Percentiles rank a stretch among this genome's conserved stretches.
Evolutionary conservation across 2,888 invertebrate genomes (phyloP).

Genomic region (Stenchaetothrips biformis): DNA sequence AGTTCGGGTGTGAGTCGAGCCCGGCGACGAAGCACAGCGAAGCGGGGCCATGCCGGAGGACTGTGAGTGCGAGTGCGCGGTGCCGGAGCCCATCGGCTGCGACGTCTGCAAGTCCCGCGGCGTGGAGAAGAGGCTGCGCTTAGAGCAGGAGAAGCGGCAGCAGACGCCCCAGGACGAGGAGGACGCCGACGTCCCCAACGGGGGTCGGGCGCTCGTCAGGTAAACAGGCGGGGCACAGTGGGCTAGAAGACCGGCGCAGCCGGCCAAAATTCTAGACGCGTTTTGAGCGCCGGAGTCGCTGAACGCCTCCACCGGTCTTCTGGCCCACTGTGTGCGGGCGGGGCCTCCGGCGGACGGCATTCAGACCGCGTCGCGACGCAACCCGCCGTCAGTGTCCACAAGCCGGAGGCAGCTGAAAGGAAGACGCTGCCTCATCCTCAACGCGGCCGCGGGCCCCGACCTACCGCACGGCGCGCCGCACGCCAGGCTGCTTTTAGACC

Average conservation of each 20-base stretch:
- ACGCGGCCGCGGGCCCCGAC: too few relatives aligned
- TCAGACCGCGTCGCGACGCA: too few relatives aligned
- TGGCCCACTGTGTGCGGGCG: too few relatives aligned
- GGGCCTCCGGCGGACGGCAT: too few relatives aligned
- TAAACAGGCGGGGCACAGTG: background rate
- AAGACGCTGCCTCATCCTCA: too few relatives aligned
- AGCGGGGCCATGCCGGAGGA: slow-evolving; percentile 10
- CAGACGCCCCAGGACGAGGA: background rate
- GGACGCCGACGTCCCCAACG: background rate
- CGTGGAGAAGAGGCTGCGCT: background rate
- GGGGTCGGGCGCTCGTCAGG: background rate
- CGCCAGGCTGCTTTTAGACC: background rate
- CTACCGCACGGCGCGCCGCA: too few relatives aligned
- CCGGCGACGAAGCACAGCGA: background rate
- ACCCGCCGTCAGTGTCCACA: too few relatives aligned
- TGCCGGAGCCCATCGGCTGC: background rate
- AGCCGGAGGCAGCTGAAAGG: too few relatives aligned
- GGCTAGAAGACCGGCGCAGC: too few relatives aligned
- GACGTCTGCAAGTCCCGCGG: slow-evolving; percentile 13
- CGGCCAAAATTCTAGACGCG: too few relatives aligned
- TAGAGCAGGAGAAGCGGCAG: slow-evolving; percentile 4
- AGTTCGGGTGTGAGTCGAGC: background rate
- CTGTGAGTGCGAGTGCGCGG: background rate
- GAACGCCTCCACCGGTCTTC: too few relatives aligned
- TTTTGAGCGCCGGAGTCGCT: too few relatives aligned